Evolutionary conservation across 2,888 invertebrate genomes (phyloP), one percentile per base, ranked within the genome.

Genomic region (Drosophila pseudotalamancana): DNA sequence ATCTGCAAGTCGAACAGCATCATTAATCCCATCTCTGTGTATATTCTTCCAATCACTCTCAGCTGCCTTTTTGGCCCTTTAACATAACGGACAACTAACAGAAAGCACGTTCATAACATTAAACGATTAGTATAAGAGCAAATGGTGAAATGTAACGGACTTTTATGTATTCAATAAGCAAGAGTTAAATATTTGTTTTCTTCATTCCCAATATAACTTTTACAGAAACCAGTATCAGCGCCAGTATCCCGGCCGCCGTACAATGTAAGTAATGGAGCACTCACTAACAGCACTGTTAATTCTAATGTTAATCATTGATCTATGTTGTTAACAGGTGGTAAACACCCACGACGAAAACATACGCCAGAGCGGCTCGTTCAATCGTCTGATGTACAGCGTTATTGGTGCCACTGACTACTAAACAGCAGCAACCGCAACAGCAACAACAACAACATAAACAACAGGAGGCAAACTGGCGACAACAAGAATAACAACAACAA

Each of bases 301-400:
- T 21, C 0, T 12, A 48, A 51, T 74, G 40, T 50, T 59, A 66
- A 65, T 5, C 29, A 14, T 6, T 35, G 45, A n/a, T n/a, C 6
- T 31, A 31, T 57, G 16, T 27, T 57, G 0, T 29, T 21, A 31
- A 53, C 62, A 91, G 90, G 90, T 90, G 90, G 90, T 90, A 89
- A 90, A 93, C 92, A 87, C 94, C 94, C 87, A 89, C 80, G 94
- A 95, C 89, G 97, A 97, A 90, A 94, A 94, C 88, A 97, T 97
- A 90, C 97, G 97, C 89, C 97, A 97, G 92, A 97, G 97, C 92
- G 95, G 96, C 92, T 96, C 96, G 76, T 97, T 97, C 94, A 97
- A 96, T 92, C 95, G 97, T 91, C 94, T 97, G 90, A 97, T 97
- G 97, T 95, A 95, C 93, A 95, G 96, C 93, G 97, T 97, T 79